Conservation (phyloP, 2,888 invertebrate genomes). For the Drosophila mercatorum region DNA sequence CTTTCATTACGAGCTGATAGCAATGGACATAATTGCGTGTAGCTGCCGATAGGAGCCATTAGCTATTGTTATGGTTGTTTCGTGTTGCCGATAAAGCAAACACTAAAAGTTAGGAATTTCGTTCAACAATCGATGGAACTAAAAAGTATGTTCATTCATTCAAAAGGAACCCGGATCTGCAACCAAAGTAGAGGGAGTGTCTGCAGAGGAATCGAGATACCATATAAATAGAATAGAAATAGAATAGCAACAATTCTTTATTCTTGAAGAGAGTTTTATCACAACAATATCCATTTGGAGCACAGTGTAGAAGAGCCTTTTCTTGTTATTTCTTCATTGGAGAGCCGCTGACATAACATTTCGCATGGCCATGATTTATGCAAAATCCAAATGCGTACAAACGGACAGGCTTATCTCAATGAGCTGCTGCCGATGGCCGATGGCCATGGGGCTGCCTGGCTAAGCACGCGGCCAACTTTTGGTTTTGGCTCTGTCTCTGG, state of each 20-base stretch:
- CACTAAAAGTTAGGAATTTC: not conserved
- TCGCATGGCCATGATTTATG: constrained; percentile 76
- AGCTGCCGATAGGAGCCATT: constrained; percentile 31
- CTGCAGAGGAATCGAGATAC: not conserved
- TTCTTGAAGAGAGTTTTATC: constrained; percentile 11
- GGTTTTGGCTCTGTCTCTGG: not conserved
- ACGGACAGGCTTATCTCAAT: constrained; percentile 77
- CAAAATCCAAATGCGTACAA: constrained; percentile 73
- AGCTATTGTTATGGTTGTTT: constrained; percentile 26
- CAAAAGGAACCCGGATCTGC: not conserved
- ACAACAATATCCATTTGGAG: constrained; percentile 20
- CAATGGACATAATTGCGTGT: constrained; percentile 14
- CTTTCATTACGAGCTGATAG: constrained; percentile 41
- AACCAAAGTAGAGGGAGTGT: not conserved
- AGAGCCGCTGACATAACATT: constrained; percentile 77
- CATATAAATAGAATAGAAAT: constrained; percentile 5
- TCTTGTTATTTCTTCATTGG: constrained; percentile 44
- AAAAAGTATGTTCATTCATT: not conserved
- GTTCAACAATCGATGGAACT: not conserved
- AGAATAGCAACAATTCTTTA: constrained; percentile 1
- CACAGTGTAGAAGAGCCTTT: constrained; percentile 40
- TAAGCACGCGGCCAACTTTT: constrained; percentile 47
- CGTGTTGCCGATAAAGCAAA: constrained; percentile 28
- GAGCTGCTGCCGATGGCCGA: constrained; percentile 64
- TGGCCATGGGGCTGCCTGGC: constrained; percentile 38